Evolutionary conservation across 2,888 invertebrate species (phyloP).

Genomic region (Cosmia trapezina): DNA sequence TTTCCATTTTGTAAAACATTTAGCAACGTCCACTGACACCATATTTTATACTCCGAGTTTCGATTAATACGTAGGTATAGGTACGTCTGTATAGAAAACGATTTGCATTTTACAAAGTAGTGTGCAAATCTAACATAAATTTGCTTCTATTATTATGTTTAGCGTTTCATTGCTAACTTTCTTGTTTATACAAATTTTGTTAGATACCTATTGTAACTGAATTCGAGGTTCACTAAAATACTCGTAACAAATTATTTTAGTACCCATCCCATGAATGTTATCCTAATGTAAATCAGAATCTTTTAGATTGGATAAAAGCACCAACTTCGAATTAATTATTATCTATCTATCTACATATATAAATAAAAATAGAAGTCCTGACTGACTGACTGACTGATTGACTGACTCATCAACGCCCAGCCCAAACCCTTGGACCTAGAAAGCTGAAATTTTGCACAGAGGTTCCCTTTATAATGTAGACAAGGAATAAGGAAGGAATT

Average conservation of each 20-base stretch:
- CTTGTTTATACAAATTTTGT: conserved; percentile 14
- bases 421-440: no score
- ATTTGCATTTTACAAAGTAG: conserved; percentile 74
- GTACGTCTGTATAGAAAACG: conserved; percentile 62
- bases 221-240: neutral
- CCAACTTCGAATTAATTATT: neutral
- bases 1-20: conserved; percentile 69
- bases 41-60: conserved; percentile 68
- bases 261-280: neutral
- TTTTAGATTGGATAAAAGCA: neutral
- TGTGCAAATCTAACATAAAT: conserved; percentile 42
- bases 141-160: conserved; percentile 19
- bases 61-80: conserved; percentile 69
- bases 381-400: no score
- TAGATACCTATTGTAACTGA: neutral
- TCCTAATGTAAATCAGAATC: neutral
- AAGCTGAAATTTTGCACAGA: no score
- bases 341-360: no score
- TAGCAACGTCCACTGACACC: conserved; percentile 63
- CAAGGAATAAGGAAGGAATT: no score
- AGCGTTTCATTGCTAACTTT: conserved; percentile 28
- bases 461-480: no score
- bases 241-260: neutral
- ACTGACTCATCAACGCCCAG: no score
- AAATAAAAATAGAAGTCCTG: no score